phyloP scores from a whole-genome alignment of 2,888 invertebrate genomes.

The Agrochola lota region DNA sequence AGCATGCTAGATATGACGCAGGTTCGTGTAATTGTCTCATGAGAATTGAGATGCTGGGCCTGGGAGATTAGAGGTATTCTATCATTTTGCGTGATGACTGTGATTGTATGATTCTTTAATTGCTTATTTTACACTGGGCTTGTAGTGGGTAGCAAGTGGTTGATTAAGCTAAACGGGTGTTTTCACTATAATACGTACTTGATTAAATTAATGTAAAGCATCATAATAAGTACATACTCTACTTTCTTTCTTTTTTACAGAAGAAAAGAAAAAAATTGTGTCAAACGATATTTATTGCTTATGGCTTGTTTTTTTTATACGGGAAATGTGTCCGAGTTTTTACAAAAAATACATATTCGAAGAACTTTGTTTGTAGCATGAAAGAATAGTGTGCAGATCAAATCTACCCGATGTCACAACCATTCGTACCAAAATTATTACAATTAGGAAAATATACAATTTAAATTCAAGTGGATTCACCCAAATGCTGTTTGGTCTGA shows the following conservation, averaged over 20 bases:
- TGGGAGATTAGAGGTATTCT: background rate
- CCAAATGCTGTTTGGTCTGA: constrained; percentile 25
- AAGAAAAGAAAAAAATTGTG: too few species aligned
- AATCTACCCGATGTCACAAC: background rate
- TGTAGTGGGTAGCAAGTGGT: background rate
- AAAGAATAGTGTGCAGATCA: background rate
- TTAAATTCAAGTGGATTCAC: constrained; percentile 28
- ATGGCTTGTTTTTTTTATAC: background rate
- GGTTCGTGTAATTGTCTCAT: constrained; percentile 28
- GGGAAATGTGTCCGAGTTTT: background rate
- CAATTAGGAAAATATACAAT: constrained; percentile 18
- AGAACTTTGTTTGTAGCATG: background rate
- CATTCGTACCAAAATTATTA: constrained; percentile 3
- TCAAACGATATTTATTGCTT: background rate
- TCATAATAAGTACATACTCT: background rate
- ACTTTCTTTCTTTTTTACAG: too few species aligned
- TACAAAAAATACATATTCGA: background rate
- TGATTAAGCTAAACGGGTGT: background rate
- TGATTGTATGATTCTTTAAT: background rate
- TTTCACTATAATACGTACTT: background rate
- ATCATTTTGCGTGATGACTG: constrained; percentile 6
- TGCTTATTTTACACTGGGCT: background rate
- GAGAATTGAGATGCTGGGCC: constrained; percentile 15
- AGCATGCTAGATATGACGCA: constrained; percentile 31
- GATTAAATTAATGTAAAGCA: background rate